Evolutionary conservation across 64 coral and sea anemone genomes (phyloP).

Genomic region (Orbicella faveolata): DNA sequence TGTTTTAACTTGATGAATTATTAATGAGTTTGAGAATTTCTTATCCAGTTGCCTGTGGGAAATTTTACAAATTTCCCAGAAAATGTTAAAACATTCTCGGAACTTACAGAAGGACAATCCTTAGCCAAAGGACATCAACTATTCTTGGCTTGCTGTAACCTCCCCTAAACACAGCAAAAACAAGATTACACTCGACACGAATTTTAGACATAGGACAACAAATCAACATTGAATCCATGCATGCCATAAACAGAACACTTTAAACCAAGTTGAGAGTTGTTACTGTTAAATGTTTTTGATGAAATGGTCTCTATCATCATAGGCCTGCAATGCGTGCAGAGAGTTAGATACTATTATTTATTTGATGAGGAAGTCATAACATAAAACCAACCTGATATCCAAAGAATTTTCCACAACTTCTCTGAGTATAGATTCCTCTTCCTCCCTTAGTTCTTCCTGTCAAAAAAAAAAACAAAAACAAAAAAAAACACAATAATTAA

Average conservation of each 20-base stretch:
- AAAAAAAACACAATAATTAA: background rate
- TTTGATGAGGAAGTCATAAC: background rate
- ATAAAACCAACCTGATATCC: constrained; percentile 66
- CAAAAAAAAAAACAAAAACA: background rate
- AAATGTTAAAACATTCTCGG: background rate
- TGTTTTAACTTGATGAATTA: too few species aligned
- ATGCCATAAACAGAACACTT: too few species aligned
- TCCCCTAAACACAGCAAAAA: constrained; percentile 44
- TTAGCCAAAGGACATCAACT: constrained; percentile 80
- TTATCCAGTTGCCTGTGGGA: too few species aligned
- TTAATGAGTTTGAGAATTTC: too few species aligned
- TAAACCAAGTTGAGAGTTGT: too few species aligned
- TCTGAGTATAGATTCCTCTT: constrained; percentile 83
- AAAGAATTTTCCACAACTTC: constrained; percentile 90
- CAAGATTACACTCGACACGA: background rate
- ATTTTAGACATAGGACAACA: background rate
- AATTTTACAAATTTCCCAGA: too few species aligned
- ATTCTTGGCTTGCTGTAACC: constrained; percentile 89
- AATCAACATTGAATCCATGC: too few species aligned
- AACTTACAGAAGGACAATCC: constrained; percentile 74
- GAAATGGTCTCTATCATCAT: too few species aligned
- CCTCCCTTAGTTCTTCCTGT: constrained; percentile 85
- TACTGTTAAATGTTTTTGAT: too few species aligned
- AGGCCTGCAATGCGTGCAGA: too few species aligned
- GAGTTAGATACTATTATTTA: too few species aligned